Base-by-base conservation (phyloP, 1,140 invertebrate genomes). In the Panonychus citri region DNA sequence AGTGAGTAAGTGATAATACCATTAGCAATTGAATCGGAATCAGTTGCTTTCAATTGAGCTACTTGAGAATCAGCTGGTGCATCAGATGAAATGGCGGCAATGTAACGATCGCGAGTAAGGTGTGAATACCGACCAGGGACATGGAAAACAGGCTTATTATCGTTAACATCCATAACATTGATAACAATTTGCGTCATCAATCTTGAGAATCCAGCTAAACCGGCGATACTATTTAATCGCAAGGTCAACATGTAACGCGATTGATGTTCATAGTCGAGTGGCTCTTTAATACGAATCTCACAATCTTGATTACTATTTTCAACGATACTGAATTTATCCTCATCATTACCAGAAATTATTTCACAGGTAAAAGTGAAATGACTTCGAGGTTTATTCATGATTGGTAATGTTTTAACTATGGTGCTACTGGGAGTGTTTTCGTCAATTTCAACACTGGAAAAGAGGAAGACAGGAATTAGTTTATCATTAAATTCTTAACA, bases 101-200 rank as follows among this genome's bases (percentile, higher is more conserved):
- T 81, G 63, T 81, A 83, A 53, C 78, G 78, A 19, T 73, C 68
- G 1, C 43, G 37, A 3, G 62, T 64, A n/a, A 61, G 46, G 42
- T 62, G 65, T 34, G 62, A 61, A 39, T 68, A 69, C 2, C 61
- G 62, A 1, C 77, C 74, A 0, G 81, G 77, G 57, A 81, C 82
- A 1, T 83, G 67, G 66, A 90, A 91, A 57, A 77, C 74, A 0
- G 87, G 86, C 3, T 73, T 72, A 65, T 90, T 89, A 64, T 91
- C 86, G 64, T 91, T 91, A 1, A 83, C 76, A 66, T 91, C 86
- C 0, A 80, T 70, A 0, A 93, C 78, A 61, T 83, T 81, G 4
- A 93, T 76, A 58, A 81, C 81, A 0, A 93, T 75, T 64, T 78
- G 64, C n/a, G 64, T 63, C 5, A 60, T 63, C 17, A 62, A 30